These are phyloP conservation scores for Flexamia atlantica DNA, from an alignment of 2,888 invertebrate genomes.

Conservation along the genomic window DNA sequence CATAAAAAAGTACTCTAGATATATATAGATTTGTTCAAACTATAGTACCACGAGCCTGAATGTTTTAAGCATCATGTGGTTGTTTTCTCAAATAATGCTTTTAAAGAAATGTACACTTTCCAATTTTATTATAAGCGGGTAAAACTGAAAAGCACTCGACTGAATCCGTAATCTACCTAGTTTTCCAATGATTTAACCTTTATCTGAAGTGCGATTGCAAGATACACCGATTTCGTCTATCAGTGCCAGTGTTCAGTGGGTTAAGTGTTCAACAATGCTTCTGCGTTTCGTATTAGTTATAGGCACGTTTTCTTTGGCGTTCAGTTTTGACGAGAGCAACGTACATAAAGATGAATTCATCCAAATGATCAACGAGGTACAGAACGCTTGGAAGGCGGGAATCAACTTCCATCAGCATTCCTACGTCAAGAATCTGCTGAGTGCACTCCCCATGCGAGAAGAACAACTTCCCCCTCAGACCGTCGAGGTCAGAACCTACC, in stretches of 20 bases:
- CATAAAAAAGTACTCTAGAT: too few species aligned
- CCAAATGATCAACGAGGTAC: not conserved
- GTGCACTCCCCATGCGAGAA: conserved; percentile 18
- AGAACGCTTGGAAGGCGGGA: not conserved
- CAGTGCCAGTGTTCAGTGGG: not conserved
- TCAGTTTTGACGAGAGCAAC: not conserved
- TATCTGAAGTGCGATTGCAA: not conserved
- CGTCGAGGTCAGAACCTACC: not conserved
- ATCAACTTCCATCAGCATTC: not conserved
- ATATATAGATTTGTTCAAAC: too few species aligned
- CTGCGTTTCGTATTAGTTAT: not conserved
- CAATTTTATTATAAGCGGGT: too few species aligned
- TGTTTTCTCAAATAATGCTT: too few species aligned
- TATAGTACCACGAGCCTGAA: too few species aligned
- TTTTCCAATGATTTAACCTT: not conserved
- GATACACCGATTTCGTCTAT: not conserved
- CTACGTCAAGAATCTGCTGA: conserved; percentile 44
- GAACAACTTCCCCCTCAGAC: conserved; percentile 9
- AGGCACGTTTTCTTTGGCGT: not conserved
- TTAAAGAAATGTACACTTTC: too few species aligned
- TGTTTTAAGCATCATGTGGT: too few species aligned
- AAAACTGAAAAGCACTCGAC: not conserved
- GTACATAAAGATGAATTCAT: not conserved
- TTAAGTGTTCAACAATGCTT: not conserved
- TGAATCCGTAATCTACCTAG: not conserved